Conservation (phyloP, 2,113 vertebrate species). For the Dipodomys stephensi region DNA sequence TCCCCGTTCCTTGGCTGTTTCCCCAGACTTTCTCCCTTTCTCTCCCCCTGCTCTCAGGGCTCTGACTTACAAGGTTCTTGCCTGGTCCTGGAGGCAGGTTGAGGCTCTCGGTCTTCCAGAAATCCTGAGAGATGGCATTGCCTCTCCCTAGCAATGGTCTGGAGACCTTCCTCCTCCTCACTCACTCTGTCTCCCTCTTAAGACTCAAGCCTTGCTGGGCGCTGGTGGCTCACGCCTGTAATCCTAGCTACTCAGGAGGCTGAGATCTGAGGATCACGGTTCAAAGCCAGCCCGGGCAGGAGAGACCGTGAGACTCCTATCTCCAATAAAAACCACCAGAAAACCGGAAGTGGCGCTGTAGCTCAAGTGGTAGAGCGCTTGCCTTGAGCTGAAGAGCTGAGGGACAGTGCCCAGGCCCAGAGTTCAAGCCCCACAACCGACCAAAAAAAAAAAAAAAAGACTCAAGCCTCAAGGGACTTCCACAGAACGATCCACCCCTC, state of each 20-base stretch:
- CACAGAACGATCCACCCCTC: neutral
- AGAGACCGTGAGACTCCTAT: no score
- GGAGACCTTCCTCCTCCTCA: neutral
- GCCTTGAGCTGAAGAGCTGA: no score
- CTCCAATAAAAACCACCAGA: no score
- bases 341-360: no score
- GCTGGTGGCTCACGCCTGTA: no score
- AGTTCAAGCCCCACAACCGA: no score
- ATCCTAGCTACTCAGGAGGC: no score
- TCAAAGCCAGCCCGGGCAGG: no score
- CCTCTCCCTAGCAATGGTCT: neutral
- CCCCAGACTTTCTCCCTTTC: neutral
- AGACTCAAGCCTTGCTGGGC: neutral
- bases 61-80: neutral
- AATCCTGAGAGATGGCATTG: fast-evolving
- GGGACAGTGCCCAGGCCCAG: no score
- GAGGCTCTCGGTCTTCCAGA: neutral
- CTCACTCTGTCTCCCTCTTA: fast-evolving
- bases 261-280: no score
- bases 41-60: neutral
- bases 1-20: neutral
- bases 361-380: no score
- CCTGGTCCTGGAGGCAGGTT: neutral
- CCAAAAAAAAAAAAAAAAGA: no score
- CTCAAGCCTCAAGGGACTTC: neutral